Evolutionary conservation across 2,113 vertebrate genomes (phyloP).

Genomic region (Nesoenas mayeri): DNA sequence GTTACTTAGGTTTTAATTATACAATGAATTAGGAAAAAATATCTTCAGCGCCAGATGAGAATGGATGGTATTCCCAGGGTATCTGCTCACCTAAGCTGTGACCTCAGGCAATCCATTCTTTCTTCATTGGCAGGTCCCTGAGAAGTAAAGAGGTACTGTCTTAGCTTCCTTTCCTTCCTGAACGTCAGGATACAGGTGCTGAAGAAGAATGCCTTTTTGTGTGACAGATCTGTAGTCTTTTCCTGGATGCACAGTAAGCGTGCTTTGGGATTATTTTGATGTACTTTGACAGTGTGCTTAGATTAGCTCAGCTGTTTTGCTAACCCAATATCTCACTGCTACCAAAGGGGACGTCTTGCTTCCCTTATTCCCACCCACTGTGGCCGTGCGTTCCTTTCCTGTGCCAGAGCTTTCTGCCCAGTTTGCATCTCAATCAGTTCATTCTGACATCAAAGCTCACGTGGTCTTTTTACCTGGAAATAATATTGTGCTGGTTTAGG

Average conservation of each 20-base stretch:
- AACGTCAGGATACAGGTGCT: neutral
- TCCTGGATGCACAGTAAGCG: neutral
- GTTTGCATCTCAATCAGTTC: neutral
- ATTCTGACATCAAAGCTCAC: neutral
- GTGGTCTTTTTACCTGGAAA: neutral
- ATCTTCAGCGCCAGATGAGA: neutral
- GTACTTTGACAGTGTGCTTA: neutral
- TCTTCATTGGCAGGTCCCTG: neutral
- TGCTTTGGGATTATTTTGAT: conserved; percentile 5
- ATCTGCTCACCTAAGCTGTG: neutral
- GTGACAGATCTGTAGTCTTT: neutral
- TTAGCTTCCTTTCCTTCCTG: conserved; percentile 6
- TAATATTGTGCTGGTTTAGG: neutral
- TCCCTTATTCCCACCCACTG: neutral
- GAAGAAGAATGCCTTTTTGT: neutral
- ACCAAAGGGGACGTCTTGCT: neutral
- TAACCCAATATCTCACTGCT: neutral
- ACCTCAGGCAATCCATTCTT: neutral
- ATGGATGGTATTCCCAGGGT: neutral
- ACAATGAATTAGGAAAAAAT: neutral
- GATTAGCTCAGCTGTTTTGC: neutral
- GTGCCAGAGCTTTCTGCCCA: neutral
- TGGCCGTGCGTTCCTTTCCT: neutral
- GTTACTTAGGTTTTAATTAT: conserved; percentile 30
- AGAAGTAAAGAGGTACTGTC: neutral